Conservation (phyloP, 2,888 invertebrate genomes). For the Drosophila niveifrons region DNA sequence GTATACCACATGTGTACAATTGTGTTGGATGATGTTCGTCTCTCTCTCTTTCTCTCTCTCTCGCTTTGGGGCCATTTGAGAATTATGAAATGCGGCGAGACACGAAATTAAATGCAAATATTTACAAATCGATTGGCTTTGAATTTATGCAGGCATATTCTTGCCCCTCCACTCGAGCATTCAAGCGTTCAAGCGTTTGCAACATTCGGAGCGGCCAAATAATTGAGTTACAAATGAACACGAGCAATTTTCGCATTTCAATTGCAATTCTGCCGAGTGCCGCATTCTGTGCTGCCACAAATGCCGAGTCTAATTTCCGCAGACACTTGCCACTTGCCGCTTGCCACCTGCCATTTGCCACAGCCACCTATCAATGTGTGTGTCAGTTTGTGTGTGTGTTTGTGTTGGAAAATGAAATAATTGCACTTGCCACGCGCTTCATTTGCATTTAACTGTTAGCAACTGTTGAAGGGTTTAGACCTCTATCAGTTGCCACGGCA, state of each 20-base stretch:
- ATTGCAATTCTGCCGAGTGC: conserved; percentile 32
- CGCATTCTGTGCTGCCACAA: conserved; percentile 38
- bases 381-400: conserved; percentile 10
- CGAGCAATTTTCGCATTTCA: conserved; percentile 25
- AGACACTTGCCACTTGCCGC: conserved; percentile 9
- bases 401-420: conserved; percentile 48
- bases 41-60: background rate
- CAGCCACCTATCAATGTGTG: background rate
- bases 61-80: background rate
- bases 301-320: conserved; percentile 53
- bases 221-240: conserved; percentile 30
- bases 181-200: conserved; percentile 8
- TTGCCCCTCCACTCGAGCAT: conserved; percentile 1
- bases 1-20: conserved; percentile 62
- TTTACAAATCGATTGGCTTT: conserved; percentile 36
- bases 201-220: conserved; percentile 4
- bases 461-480: conserved; percentile 11
- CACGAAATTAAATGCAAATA: conserved; percentile 39
- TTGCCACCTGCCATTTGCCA: conserved; percentile 2
- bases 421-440: conserved; percentile 41
- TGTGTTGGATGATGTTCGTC: background rate
- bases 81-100: conserved; percentile 23
- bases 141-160: conserved; percentile 1
- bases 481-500: background rate
- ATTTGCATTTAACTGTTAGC: conserved; percentile 16